Evolutionary conservation across 2,888 invertebrate genomes (phyloP), one percentile per base, ranked within the genome.

Genomic region (Venustoraphidia nigricollis): DNA sequence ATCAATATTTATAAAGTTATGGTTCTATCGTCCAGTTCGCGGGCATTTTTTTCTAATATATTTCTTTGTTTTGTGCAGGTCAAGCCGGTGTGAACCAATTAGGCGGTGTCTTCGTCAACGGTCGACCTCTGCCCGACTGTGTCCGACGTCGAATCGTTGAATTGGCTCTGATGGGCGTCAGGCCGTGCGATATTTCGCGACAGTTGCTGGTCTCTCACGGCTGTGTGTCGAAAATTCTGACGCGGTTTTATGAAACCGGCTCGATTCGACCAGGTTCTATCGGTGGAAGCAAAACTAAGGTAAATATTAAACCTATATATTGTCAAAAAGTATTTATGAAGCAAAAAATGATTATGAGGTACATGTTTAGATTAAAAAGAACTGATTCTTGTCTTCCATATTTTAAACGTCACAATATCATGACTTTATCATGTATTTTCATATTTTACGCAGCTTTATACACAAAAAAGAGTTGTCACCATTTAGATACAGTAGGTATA

Each of bases 51-150:
- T 27, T 27, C 5, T 27, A 27, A 27, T 27, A 27, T 27, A 27
- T 3, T 27, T 27, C 3, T 27, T 6, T 27, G 6, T 27, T 51
- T 44, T 53, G 58, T 60, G 9, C 72, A 94, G 94, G 94, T 61
- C 94, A 95, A 75, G 93, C 93, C 41, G 95, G 95, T 55, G 93
- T 96, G 41, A 96, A 96, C 72, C 95, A 96, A 71, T 73, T 96
- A 56, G 95, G 95, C 45, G 95, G 95, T 40, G 93, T 95, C 50
- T 95, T 96, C 66, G 95, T 96, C 10, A 96, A 96, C 67, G 96
- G 96, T 1, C 80, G 95, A n/a, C 95, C 95, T 3, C 73, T 96
- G 50, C 95, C 96, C 3, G 93, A 95, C 64, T 92, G 90, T 60
- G 91, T 95, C 13, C 77, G 95, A 51, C 79, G 92, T 53, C 77